These are phyloP conservation scores for Eristalis tenax DNA, from an alignment of 2,888 invertebrate species.

Conservation along the genomic window DNA sequence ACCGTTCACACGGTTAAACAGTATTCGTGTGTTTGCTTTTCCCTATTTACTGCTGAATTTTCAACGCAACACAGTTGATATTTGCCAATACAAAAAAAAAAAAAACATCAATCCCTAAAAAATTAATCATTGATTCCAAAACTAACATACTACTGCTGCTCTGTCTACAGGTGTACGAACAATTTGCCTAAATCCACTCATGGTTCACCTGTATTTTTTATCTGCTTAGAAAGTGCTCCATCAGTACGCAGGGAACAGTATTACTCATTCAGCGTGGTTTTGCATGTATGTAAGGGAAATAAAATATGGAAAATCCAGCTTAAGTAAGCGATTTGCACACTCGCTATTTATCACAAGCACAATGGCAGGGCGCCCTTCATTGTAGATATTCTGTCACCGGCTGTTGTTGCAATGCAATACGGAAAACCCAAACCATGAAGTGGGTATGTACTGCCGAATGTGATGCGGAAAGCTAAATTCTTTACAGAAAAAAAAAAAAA, in stretches of 20 bases:
- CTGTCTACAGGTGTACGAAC: constrained; percentile 21
- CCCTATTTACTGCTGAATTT: background rate
- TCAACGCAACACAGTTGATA: background rate
- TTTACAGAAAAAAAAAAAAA: background rate
- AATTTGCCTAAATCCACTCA: constrained; percentile 18
- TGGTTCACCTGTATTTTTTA: constrained; percentile 11
- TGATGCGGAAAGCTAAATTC: constrained; percentile 43
- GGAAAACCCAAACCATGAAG: constrained; percentile 31
- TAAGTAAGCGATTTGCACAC: constrained; percentile 32
- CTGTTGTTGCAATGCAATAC: constrained; percentile 35
- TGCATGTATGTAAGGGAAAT: background rate
- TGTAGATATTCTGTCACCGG: constrained; percentile 40
- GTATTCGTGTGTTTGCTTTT: background rate
- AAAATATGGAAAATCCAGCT: constrained; percentile 31
- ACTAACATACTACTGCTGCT: background rate
- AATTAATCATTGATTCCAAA: background rate
- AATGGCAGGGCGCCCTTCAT: constrained; percentile 35
- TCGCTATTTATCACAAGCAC: constrained; percentile 11
- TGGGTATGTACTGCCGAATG: constrained; percentile 11
- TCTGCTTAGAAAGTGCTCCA: background rate
- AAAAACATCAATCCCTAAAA: background rate
- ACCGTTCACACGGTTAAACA: background rate
- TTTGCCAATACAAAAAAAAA: background rate
- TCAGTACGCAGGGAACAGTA: background rate
- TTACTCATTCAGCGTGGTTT: constrained; percentile 16